Base-by-base conservation (phyloP, 2,113 vertebrate genomes). In the Reinhardtius hippoglossoides region DNA sequence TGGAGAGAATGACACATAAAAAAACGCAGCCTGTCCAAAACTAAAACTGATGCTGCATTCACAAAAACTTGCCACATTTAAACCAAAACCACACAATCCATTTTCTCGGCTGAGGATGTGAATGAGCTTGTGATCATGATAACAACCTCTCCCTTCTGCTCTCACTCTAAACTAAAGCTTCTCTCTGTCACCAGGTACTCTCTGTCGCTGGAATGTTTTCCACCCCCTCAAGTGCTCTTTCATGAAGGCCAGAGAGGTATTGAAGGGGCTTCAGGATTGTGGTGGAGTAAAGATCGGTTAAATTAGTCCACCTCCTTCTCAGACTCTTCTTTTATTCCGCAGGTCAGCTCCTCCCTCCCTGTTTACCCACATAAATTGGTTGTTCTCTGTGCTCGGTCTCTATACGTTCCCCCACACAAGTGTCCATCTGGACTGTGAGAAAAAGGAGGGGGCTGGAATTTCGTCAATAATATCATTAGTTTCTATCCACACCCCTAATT, bases 151-250 rank as follows among this genome's bases (percentile, higher is more conserved):
- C 52, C 73, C 63, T 76, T 60, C 56, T 65, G 58, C 55, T 82
- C 59, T 60, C 14, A 2, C 42, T 78, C 62, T 72, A 24, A 83
- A 78, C 71, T 61, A 61, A 81, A 72, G 73, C 75, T 10, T 24
- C 70, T 83, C 74, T 83, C 76, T 26, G 68, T 91, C 89, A 78
- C 85, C 86, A 87, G 85, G 88, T 89, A 88, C 74, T 90, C 78
- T 86, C 60, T 83, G 79, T 66, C 82, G 84, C 76, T 76, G 92
- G 94, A 95, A 94, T 94, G 94, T 88, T 92, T 84, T 91, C 90
- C 88, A 93, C 69, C 78, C 69, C 78, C 81, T 93, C 69, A 85
- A 93, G 92, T 88, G 89, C 86, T 90, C 89, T 93, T 93, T 92
- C 81, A 72, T 9, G 55, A 86, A 89, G 87, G 85, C 81, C 78